Base-by-base conservation (phyloP, 2,888 invertebrate species). In the Acronicta aceris region DNA sequence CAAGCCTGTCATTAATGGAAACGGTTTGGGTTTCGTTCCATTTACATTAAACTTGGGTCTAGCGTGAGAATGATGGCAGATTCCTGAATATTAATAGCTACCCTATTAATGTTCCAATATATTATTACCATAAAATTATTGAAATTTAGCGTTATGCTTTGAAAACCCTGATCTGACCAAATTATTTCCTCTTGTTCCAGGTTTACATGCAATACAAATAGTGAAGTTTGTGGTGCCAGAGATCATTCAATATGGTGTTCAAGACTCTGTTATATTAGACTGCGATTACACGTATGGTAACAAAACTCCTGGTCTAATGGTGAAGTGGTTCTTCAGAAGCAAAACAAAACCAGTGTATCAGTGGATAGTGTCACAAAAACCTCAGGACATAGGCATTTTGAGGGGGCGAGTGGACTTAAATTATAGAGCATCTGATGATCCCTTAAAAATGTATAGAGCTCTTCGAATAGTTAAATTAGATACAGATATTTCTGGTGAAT, bases 311-410 rank as follows among this genome's bases (percentile, higher is more conserved):
- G 96, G 96, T 9, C 90, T 97, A 38, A 96, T 97, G 59, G 96
- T 97, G 33, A 97, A 97, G 89, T 97, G 97, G 97, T 97, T 96
- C 88, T 95, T 96, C 82, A 96, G 96, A 85, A 96, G 96, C 82
- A 95, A 95, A 83, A 94, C 95, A 1, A 92, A 96, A 59, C 95
- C 96, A 8, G 96, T 97, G 51, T 97, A 97, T 87, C 97, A 97
- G 87, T 97, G 97, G 97, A 97, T 97, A 65, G 96, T 96, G 17
- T 95, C 96, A 1, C 95, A 95, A 72, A 95, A 95, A 67, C 97
- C 97, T 0, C 96, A 96, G 81, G 96, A 96, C 57, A 93, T 97
- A 78, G 96, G 96, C 6, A 92, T 94, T 50, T 76, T 95, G 59
- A 87, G 94, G 58, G 91, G 91, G 25, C 85, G 95, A 38, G 92